Evolutionary conservation across 2,797 vertebrate species (phyloP).

Genomic region (Hapalemur alaotrensis): DNA sequence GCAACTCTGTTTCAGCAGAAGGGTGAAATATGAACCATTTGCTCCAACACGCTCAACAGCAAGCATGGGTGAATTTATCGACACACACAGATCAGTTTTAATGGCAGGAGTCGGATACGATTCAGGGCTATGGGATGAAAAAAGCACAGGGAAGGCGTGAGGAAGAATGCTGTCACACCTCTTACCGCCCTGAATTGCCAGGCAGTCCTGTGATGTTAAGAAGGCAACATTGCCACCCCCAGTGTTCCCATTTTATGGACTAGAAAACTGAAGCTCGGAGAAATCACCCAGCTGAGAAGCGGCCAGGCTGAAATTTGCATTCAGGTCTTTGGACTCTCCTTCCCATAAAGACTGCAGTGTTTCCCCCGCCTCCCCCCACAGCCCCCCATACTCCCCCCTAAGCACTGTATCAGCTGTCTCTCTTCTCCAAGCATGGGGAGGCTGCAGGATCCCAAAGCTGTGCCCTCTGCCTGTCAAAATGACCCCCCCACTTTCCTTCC

Average conservation of each 20-base stretch:
- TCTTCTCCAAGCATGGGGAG: background rate
- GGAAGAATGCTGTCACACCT: background rate
- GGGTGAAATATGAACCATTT: background rate
- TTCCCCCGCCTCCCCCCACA: background rate
- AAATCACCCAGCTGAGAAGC: background rate
- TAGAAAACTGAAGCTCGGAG: background rate
- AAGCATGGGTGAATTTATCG: background rate
- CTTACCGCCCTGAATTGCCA: background rate
- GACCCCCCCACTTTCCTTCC: background rate
- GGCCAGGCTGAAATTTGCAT: background rate
- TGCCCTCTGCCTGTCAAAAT: slow-evolving; percentile 11
- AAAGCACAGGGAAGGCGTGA: rapidly evolving
- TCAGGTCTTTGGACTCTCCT: background rate
- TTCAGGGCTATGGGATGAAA: background rate
- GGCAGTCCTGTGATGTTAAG: background rate
- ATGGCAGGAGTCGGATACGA: background rate
- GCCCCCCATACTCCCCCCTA: rapidly evolving
- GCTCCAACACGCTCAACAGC: background rate
- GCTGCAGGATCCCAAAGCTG: background rate
- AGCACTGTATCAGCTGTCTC: rapidly evolving
- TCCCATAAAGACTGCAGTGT: rapidly evolving
- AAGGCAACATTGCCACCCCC: background rate
- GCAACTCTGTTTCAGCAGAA: background rate
- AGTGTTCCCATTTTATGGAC: background rate
- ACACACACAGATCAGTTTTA: background rate